These are phyloP conservation scores for Heliothis virescens DNA, from an alignment of 1,140 invertebrate species.

Conservation along the genomic window DNA sequence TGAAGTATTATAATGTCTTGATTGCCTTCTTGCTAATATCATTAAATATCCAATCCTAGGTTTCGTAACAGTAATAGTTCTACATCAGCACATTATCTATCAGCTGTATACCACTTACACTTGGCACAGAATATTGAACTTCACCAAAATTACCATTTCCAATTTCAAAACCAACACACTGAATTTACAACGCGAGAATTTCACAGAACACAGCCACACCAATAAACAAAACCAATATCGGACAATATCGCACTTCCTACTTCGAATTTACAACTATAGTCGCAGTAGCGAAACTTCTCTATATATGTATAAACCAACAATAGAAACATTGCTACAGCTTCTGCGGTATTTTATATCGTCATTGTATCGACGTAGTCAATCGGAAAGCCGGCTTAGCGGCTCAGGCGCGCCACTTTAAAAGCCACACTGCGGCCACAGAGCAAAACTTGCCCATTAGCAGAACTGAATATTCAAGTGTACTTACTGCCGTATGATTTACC, in stretches of 20 bases:
- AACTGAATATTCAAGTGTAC: slow-evolving; percentile 39
- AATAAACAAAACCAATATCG: slow-evolving; percentile 9
- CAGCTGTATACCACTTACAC: not conserved
- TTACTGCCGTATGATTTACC: slow-evolving; percentile 27
- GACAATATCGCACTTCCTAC: slow-evolving; percentile 28
- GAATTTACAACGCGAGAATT: not conserved
- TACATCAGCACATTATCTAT: slow-evolving; percentile 11
- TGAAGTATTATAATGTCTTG: not conserved
- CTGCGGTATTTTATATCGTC: slow-evolving; percentile 38
- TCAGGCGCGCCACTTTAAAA: slow-evolving; percentile 33
- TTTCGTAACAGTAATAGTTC: no score
- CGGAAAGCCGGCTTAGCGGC: slow-evolving; percentile 46
- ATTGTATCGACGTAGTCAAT: slow-evolving; percentile 46
- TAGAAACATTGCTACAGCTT: slow-evolving; percentile 44
- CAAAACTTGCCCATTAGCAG: slow-evolving; percentile 15
- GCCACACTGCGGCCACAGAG: slow-evolving; percentile 26
- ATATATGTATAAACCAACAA: slow-evolving; percentile 41
- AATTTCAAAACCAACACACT: not conserved
- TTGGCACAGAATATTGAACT: not conserved
- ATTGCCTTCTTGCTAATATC: not conserved
- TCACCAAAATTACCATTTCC: not conserved
- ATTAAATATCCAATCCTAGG: no score
- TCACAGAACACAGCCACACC: not conserved
- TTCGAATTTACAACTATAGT: slow-evolving; percentile 31
- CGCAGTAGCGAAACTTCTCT: slow-evolving; percentile 26